Base-by-base conservation (phyloP, 2,797 vertebrate genomes). In the Hylomyscus alleni region DNA sequence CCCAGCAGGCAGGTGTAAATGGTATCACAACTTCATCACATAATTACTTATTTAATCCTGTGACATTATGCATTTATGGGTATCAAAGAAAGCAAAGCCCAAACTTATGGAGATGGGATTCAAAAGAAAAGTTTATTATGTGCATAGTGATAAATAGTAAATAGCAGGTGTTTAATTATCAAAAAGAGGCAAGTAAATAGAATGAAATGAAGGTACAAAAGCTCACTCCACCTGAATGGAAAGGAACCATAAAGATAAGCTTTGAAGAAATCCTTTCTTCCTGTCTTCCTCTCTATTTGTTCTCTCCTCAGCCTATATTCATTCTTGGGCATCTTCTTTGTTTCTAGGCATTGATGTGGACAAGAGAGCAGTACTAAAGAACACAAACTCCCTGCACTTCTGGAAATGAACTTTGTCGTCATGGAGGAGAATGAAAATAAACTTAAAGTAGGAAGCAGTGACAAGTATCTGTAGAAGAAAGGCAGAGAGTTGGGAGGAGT, bases 31-130 rank as follows among this genome's bases (percentile, higher is more conserved):
- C 29, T 58, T 94, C 31, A 58, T 17, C 56, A 54, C 19, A 81
- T 6, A 85, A 86, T 65, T 62, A 91, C 15, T 89, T 91, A 76
- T 81, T 76, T 81, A 89, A 69, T 85, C 24, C 20, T 80, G 14
- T 80, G 24, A 75, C 87, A 50, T 37, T 60, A 37, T 26, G 3
- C 17, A 50, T 60, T 95, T 58, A 37, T 4, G 19, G 40, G n/a
- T 73, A 78, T 62, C n/a, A 65, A 89, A 84, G 47, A 73, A 37
- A 84, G 44, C 3, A 73, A 22, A 73, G 82, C 0, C 6, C 78
- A 22, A 91, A 78, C 62, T 77, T 81, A 52, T 58, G 4, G 1
- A 89, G 34, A 52, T 17, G 14, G 2, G 29, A 29, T 20, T 67
- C 58, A 54, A 78, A 50, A 56, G 52, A 82, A 91, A 69, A 29